Conservation (phyloP, 2,113 vertebrate species). For the Datnioides undecimradiatus region DNA sequence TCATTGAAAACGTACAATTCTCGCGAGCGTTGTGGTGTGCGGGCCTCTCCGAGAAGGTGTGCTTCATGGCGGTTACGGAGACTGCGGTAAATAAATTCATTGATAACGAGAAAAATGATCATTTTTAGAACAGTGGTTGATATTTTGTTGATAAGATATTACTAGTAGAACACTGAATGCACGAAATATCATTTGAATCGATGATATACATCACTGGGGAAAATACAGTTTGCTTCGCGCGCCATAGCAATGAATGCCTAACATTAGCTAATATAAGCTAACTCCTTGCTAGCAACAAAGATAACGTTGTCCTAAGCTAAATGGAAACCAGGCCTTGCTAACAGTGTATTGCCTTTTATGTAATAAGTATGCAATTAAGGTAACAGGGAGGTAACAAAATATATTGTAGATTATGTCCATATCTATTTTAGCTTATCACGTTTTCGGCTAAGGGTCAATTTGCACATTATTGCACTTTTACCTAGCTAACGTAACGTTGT, state of each 20-base stretch:
- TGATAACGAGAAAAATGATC: slow-evolving; percentile 12
- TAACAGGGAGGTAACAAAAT: neutral
- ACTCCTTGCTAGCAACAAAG: slow-evolving; percentile 45
- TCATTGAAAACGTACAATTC: slow-evolving; percentile 29
- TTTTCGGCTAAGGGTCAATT: neutral
- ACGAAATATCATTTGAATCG: neutral
- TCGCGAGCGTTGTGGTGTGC: slow-evolving; percentile 66
- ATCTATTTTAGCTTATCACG: neutral
- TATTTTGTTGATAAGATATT: neutral
- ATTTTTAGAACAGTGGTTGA: neutral
- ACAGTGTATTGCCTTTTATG: neutral
- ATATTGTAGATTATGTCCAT: neutral
- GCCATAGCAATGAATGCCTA: slow-evolving; percentile 48
- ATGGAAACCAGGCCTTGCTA: slow-evolving; percentile 25
- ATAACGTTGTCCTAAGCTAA: neutral
- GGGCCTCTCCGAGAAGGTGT: slow-evolving; percentile 76
- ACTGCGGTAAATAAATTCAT: slow-evolving; percentile 82
- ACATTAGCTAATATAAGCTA: slow-evolving; percentile 46
- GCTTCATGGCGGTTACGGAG: slow-evolving; percentile 86
- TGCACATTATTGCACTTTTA: neutral
- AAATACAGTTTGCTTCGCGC: slow-evolving; percentile 20
- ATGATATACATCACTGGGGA: neutral
- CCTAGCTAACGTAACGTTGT: neutral
- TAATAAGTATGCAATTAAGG: neutral
- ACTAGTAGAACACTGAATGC: accelerated